These are phyloP conservation scores for Ischnus inquisitorius DNA, from an alignment of 2,888 invertebrate genomes.

Conservation along the genomic window DNA sequence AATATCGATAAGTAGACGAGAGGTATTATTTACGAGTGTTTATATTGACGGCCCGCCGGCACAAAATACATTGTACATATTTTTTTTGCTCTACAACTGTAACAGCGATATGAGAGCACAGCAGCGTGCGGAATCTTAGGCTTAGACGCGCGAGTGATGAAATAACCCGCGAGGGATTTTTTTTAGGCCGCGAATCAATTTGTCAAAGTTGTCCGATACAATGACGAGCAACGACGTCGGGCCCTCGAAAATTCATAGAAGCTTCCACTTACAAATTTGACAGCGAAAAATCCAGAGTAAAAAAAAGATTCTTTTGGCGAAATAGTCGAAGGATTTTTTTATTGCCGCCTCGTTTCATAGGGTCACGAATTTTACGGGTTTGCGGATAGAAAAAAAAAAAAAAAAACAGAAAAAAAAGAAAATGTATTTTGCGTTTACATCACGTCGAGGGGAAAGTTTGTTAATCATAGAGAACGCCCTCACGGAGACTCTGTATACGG, in stretches of 20 bases:
- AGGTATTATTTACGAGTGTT: too few species aligned
- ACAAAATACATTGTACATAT: too few species aligned
- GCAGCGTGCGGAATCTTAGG: not conserved
- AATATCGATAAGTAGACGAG: not conserved
- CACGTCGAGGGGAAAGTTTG: not conserved
- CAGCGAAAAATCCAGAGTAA: not conserved
- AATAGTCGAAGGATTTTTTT: not conserved
- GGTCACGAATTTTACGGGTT: not conserved
- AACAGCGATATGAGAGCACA: not conserved
- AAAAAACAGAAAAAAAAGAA: constrained; percentile 9
- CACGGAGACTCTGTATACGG: not conserved
- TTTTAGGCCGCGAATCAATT: constrained; percentile 44
- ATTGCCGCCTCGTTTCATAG: constrained; percentile 2
- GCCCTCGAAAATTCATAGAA: constrained; percentile 25
- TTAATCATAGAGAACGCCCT: constrained; percentile 36
- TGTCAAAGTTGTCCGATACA: constrained; percentile 59
- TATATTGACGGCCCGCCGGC: too few species aligned
- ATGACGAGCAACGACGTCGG: constrained; percentile 29
- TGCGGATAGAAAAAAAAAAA: constrained; percentile 9
- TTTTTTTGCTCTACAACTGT: not conserved
- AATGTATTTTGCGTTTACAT: not conserved
- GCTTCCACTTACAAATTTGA: not conserved
- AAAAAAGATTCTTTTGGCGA: not conserved
- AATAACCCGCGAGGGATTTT: constrained; percentile 7
- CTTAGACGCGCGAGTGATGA: not conserved